Evolutionary conservation across 1,140 invertebrate species (phyloP).

Genomic region (Diabrotica virgifera): DNA sequence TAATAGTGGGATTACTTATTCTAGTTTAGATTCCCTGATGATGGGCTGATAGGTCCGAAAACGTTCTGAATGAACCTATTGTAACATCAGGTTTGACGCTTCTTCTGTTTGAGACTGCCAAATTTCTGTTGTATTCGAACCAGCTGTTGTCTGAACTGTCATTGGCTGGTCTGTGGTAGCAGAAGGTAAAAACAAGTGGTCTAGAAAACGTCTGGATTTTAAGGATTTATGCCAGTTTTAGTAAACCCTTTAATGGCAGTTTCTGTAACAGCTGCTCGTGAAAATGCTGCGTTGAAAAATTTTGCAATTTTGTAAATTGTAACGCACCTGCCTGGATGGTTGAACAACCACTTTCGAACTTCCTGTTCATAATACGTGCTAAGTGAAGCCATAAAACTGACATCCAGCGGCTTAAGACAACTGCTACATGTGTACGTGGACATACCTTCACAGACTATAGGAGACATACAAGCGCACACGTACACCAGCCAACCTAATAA

Average conservation of each 20-base stretch:
- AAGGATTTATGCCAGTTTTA: conserved; percentile 9
- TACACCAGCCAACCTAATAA: too few species aligned
- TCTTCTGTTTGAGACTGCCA: too few species aligned
- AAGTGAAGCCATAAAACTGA: not conserved
- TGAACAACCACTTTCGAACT: conserved; percentile 7
- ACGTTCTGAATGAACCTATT: too few species aligned
- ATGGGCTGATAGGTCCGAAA: too few species aligned
- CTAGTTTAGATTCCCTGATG: too few species aligned
- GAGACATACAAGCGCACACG: too few species aligned
- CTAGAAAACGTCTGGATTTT: not conserved
- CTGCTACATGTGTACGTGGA: too few species aligned
- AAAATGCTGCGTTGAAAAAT: conserved; percentile 3
- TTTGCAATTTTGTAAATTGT: conserved; percentile 7
- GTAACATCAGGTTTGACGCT: too few species aligned
- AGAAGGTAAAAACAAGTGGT: conserved; percentile 3
- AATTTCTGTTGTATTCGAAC: too few species aligned
- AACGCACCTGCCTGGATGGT: not conserved
- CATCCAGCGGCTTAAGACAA: conserved; percentile 7
- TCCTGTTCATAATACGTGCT: not conserved
- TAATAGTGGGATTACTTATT: too few species aligned
- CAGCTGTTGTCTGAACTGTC: too few species aligned
- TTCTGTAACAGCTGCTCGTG: conserved; percentile 1
- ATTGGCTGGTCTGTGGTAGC: conserved; percentile 6
- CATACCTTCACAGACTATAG: too few species aligned
- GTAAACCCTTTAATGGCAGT: conserved; percentile 4